These are phyloP conservation scores for Malacoraja senta DNA, from an alignment of 2,797 vertebrate genomes.

Conservation along the genomic window DNA sequence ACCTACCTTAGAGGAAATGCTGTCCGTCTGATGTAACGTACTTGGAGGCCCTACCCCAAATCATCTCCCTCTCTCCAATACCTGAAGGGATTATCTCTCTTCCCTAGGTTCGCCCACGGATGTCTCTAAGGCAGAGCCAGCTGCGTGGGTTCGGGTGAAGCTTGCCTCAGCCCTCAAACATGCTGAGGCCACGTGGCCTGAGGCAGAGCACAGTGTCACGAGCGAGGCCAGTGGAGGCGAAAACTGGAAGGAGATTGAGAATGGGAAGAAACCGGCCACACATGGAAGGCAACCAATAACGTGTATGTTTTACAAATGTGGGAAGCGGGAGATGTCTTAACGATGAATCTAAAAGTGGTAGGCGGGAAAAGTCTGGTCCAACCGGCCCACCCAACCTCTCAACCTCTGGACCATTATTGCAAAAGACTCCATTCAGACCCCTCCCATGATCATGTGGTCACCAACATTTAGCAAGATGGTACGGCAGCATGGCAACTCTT, in stretches of 20 bases:
- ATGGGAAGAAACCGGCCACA: neutral
- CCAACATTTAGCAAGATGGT: too few relatives aligned
- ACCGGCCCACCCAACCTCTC: neutral
- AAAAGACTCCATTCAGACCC: neutral
- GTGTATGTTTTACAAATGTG: neutral
- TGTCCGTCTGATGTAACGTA: constrained; percentile 41
- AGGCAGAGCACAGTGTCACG: constrained; percentile 63
- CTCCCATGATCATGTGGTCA: neutral
- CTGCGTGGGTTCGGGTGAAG: constrained; percentile 52
- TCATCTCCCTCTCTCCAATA: neutral
- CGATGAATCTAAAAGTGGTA: neutral
- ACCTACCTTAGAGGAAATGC: constrained; percentile 39
- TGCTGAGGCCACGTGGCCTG: constrained; percentile 47
- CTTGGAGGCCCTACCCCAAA: constrained; percentile 41
- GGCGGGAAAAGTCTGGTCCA: neutral
- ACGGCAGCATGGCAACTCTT: too few relatives aligned
- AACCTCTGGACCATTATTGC: neutral
- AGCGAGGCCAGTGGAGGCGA: constrained; percentile 51
- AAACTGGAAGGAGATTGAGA: neutral
- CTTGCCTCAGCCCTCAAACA: constrained; percentile 43
- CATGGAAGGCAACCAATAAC: neutral
- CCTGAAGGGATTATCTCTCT: neutral
- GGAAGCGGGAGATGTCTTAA: neutral
- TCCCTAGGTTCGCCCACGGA: too few relatives aligned
- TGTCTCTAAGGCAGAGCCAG: constrained; percentile 41